Evolutionary conservation across 37 sponge, comb jelly and placozoan species (phyloP), one percentile per base, ranked within the genome.

Genomic region (Oopsacas minuta): DNA sequence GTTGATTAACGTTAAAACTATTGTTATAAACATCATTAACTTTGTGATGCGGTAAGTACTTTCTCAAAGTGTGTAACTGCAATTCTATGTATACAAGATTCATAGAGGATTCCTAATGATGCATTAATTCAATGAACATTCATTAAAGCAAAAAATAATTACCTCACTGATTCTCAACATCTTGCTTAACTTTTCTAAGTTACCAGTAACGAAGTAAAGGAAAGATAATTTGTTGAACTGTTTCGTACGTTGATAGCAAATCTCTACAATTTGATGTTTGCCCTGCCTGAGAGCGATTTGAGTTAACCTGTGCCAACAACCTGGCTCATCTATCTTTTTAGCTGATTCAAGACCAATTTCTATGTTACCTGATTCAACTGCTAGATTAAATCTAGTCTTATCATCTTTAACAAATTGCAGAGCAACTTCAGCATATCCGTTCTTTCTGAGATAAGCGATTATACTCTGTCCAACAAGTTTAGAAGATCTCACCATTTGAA

Each of bases 321-420:
- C 85, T 52, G 93, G 91, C 52, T 97, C 99, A 84, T 97, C 95
- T 30, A 97, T 87, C n/a, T 85, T 84, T 23, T 86, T 86, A 25
- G 99, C 99, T 39, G 99, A 90, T 30, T 95, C 94, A 83, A 97
- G 87, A 82, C 91, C 99, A 84, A 97, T 87, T 83, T 97, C 95
- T 53, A 97, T 91, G 84, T 95, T 97, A 12, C 99, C 99, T 92
- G 96, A 97, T 88, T 97, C 99, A 35, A 95, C 82, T 35, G 95
- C 99, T 32, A 97, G 88, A 37, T 87, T 49, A 83, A 97, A 95
- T 36, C 93, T 84, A 10, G 99, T 97, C 81, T 89, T 89, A 49
- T 93, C 92, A 87, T 97, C 99, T 82, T 97, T 95, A 38, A 97
- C 99, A 90, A 97, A 97, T 39, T 97, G 99, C 8, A 97, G 91